Evolutionary conservation across 1,140 invertebrate genomes (phyloP), one percentile per base, ranked within the genome.

Genomic region (Drosophila ogumai): DNA sequence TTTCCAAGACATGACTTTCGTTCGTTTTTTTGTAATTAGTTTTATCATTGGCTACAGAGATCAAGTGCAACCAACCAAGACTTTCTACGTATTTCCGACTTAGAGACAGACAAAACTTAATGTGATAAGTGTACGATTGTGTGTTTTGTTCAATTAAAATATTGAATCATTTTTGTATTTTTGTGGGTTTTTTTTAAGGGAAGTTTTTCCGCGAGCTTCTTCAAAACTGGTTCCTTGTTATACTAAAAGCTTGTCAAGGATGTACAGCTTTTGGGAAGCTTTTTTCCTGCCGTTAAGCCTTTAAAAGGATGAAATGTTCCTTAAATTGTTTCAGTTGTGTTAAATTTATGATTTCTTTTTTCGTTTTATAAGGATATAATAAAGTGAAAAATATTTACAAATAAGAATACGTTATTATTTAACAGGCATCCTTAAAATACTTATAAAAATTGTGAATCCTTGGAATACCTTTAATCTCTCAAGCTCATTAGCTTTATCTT

Each of bases 21-120:
- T 38, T 55, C 49, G 41, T 66, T 75, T 58, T 75, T 52, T 52
- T 67, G 44, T 75, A 76, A 76, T 49, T 59, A 59, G 25, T 66
- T 67, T 55, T 67, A 59, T 47, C 49, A 47, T 41, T 55, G 41
- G 73, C 73, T 76, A 68, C 69, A 71, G 60, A 88, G 85, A 87
- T 80, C 85, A 87, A 88, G 73, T 72, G 76, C 73, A 80, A 78
- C 65, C 72, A 52, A 69, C 32, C 66, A 66, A 66, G 84, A 88
- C 64, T 84, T 75, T 47, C 59, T 52, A 59, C 44, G 38, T 72
- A 50, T 31, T 41, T 40, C 13, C 22, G 36, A 73, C 69, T 43
- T 73, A 56, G 49, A 73, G 54, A 59, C 61, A 79, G 63, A 47
- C 57, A 77, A 60, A 77, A 78, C 65, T 61, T 78, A 61, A 63